Percentiles rank a stretch among this genome's conserved stretches.
Evolutionary conservation across 2,113 vertebrate species (phyloP).

Genomic region (Meleagris gallopavo): DNA sequence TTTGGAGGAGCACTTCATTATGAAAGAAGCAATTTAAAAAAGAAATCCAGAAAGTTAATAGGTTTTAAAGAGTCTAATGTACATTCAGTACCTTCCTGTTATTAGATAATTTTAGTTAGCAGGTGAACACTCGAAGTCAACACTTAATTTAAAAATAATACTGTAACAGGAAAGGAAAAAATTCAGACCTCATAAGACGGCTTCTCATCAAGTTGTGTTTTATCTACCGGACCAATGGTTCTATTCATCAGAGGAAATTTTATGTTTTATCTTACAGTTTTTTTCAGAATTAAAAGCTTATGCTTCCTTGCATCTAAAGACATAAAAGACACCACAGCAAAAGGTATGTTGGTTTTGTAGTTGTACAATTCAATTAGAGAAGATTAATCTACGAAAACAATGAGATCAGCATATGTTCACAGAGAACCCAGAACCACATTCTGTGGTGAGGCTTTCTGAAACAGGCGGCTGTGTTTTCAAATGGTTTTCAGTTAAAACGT

Average conservation of each 20-base stretch:
- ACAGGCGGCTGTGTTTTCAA: background rate
- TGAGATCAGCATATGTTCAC: slow-evolving; percentile 9
- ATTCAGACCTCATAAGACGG: background rate
- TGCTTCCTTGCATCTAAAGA: background rate
- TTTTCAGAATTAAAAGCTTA: background rate
- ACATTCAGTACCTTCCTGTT: background rate
- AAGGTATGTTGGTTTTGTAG: background rate
- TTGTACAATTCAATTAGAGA: slow-evolving; percentile 1
- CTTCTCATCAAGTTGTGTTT: background rate
- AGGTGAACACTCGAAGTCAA: background rate
- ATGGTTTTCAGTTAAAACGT: background rate
- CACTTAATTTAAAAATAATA: background rate
- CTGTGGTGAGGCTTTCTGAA: background rate
- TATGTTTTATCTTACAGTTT: background rate
- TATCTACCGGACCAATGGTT: background rate
- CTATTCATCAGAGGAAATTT: background rate
- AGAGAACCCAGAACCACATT: background rate
- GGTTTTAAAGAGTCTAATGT: background rate
- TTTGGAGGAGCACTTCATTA: background rate
- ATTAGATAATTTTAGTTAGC: background rate
- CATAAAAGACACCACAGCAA: background rate
- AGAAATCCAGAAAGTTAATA: background rate
- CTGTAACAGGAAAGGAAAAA: background rate
- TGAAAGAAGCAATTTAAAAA: background rate
- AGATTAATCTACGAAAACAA: slow-evolving; percentile 22